A percentile compares a stretch with the other conserved stretches of the same genome.
phyloP scores from a whole-genome alignment of 2,888 invertebrate genomes.

The Orthosia cruda region DNA sequence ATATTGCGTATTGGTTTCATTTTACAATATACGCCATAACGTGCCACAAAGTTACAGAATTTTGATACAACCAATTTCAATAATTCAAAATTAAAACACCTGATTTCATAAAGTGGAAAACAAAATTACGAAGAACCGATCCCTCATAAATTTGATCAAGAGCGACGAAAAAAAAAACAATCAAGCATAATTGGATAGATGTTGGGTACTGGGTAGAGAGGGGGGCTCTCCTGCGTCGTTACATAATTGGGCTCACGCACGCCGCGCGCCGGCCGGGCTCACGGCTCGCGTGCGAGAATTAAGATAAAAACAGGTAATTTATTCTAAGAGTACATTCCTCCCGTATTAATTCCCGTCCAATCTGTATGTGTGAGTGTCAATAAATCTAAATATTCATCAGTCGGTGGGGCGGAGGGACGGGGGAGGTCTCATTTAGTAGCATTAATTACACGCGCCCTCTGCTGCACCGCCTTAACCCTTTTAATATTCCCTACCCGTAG shows the following conservation, averaged over 20 bases:
- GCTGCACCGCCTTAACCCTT: slow-evolving; percentile 63
- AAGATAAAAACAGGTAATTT: slow-evolving; percentile 78
- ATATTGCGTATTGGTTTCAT: neutral
- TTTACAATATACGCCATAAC: neutral
- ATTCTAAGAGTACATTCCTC: slow-evolving; percentile 75
- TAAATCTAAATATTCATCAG: slow-evolving; percentile 84
- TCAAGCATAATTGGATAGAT: slow-evolving; percentile 69
- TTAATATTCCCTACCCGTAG: slow-evolving; percentile 71
- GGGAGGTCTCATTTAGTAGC: slow-evolving; percentile 69
- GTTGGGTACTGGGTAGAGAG: slow-evolving; percentile 9
- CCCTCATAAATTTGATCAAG: slow-evolving; percentile 61
- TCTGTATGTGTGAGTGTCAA: slow-evolving; percentile 75
- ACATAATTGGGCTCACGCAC: slow-evolving; percentile 67
- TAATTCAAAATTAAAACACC: slow-evolving; percentile 41
- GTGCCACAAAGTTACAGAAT: neutral
- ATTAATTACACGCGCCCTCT: slow-evolving; percentile 72
- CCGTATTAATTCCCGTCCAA: slow-evolving; percentile 71
- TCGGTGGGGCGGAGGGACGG: slow-evolving; percentile 39
- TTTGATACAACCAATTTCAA: slow-evolving; percentile 3
- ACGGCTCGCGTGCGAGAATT: slow-evolving; percentile 49
- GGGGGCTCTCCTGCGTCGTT: slow-evolving; percentile 55
- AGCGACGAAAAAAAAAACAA: slow-evolving; percentile 62
- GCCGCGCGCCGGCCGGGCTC: slow-evolving; percentile 15
- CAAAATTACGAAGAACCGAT: slow-evolving; percentile 57
- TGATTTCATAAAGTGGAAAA: slow-evolving; percentile 54